These are phyloP conservation scores for Chromobotia macracanthus DNA, from an alignment of 2,797 vertebrate genomes.

Conservation along the genomic window DNA sequence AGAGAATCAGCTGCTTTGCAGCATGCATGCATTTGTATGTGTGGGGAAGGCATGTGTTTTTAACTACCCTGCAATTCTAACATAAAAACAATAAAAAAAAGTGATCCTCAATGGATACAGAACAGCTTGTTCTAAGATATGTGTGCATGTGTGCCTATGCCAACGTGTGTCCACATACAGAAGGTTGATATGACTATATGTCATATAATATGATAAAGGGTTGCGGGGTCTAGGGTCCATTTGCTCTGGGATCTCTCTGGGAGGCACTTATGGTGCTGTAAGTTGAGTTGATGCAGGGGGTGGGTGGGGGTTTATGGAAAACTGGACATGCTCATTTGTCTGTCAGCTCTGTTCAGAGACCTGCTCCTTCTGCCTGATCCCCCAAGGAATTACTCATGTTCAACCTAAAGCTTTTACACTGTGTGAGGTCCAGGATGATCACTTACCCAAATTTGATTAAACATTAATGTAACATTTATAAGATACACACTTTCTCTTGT, in stretches of 20 bases:
- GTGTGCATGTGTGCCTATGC: background rate
- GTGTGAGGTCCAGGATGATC: constrained; percentile 35
- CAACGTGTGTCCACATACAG: background rate
- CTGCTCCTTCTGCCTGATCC: constrained; percentile 29
- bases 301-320: constrained; percentile 34
- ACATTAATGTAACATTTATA: constrained; percentile 16
- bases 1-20: constrained; percentile 51
- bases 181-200: constrained; percentile 37
- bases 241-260: constrained; percentile 48
- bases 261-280: constrained; percentile 49
- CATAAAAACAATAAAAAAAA: constrained; percentile 27
- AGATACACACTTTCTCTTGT: background rate
- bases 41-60: constrained; percentile 8
- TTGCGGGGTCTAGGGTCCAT: constrained; percentile 33
- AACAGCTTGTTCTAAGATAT: background rate
- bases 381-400: constrained; percentile 43
- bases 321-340: constrained; percentile 59
- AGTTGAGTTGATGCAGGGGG: constrained; percentile 44
- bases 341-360: constrained; percentile 56
- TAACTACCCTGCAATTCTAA: constrained; percentile 4
- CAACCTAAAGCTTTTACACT: constrained; percentile 34
- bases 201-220: constrained; percentile 43
- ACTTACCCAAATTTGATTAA: constrained; percentile 12
- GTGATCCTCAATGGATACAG: background rate
- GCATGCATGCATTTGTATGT: constrained; percentile 8